A percentile compares a stretch with the other conserved stretches of the same genome.
Conservation (phyloP, 2,888 invertebrate genomes). For the Tachina lurida region DNA sequence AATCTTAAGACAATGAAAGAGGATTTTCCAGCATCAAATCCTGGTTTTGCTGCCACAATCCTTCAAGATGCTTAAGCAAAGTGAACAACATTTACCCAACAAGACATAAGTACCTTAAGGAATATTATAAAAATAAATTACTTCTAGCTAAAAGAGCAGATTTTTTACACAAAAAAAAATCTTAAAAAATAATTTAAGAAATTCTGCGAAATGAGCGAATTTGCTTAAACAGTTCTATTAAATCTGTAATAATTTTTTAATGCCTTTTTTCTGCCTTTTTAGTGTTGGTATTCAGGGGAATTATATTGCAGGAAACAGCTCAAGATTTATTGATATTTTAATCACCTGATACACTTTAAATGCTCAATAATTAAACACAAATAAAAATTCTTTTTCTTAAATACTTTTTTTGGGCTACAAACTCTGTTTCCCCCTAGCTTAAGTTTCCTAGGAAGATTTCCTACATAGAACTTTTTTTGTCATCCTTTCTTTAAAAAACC, state of each 20-base stretch:
- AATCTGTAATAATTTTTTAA: not conserved
- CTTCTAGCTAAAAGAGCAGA: too few species aligned
- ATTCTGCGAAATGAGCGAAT: too few species aligned
- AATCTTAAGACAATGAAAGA: too few species aligned
- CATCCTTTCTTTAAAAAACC: constrained; percentile 8
- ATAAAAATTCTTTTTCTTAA: not conserved
- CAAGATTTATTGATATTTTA: constrained; percentile 60
- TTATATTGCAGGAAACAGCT: not conserved
- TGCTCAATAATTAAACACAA: constrained; percentile 40
- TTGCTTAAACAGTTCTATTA: too few species aligned
- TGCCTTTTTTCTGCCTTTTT: not conserved
- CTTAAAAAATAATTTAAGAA: too few species aligned
- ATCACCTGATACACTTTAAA: constrained; percentile 59
- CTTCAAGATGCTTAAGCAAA: too few species aligned
- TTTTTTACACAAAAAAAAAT: too few species aligned
- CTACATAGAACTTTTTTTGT: not conserved
- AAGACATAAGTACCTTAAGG: too few species aligned
- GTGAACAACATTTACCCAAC: too few species aligned
- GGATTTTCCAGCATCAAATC: too few species aligned
- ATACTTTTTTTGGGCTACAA: not conserved
- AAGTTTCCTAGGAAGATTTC: constrained; percentile 11
- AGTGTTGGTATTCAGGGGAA: not conserved
- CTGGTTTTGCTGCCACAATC: too few species aligned
- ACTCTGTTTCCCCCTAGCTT: not conserved
- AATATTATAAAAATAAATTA: too few species aligned